Evolutionary conservation across 1,140 invertebrate species (phyloP).

Genomic region (Drosophila carrolli): DNA sequence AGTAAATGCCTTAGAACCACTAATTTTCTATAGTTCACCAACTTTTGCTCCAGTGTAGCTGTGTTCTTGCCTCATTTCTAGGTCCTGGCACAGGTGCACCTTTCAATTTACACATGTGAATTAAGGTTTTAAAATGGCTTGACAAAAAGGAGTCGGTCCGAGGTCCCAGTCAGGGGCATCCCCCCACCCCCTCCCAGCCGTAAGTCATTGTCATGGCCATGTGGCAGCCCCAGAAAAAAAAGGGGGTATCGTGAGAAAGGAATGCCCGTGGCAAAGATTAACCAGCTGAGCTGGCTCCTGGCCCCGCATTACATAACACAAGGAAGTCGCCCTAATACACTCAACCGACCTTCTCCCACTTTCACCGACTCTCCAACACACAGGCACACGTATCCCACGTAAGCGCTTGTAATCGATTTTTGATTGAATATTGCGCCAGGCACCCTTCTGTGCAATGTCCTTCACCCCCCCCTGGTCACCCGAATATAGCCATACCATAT

Average conservation of each 20-base stretch:
- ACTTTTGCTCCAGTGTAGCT: constrained; percentile 1
- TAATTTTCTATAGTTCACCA: too few relatives aligned
- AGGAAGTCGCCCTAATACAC: constrained; percentile 40
- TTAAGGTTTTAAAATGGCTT: constrained; percentile 79
- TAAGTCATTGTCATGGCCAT: constrained; percentile 79
- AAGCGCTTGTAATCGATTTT: constrained; percentile 83
- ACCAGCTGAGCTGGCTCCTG: constrained; percentile 57
- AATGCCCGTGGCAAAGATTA: constrained; percentile 67
- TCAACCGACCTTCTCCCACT: background rate
- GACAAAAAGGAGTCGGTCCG: constrained; percentile 49
- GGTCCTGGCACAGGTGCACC: constrained; percentile 65
- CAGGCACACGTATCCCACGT: constrained; percentile 24
- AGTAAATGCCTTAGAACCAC: too few relatives aligned
- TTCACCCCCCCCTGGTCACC: background rate
- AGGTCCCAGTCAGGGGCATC: constrained; percentile 1
- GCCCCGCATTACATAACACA: constrained; percentile 23
- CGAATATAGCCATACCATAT: background rate
- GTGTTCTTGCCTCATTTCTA: background rate
- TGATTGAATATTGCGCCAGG: constrained; percentile 82
- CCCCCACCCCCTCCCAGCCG: constrained; percentile 15
- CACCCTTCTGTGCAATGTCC: constrained; percentile 21
- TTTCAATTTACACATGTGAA: constrained; percentile 83
- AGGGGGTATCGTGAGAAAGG: constrained; percentile 4
- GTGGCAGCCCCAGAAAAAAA: constrained; percentile 33
- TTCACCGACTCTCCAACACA: background rate